Percentiles rank a stretch among this genome's conserved stretches.
Evolutionary conservation across 2,113 vertebrate genomes (phyloP).

Genomic region (Hemichromis elongatus): DNA sequence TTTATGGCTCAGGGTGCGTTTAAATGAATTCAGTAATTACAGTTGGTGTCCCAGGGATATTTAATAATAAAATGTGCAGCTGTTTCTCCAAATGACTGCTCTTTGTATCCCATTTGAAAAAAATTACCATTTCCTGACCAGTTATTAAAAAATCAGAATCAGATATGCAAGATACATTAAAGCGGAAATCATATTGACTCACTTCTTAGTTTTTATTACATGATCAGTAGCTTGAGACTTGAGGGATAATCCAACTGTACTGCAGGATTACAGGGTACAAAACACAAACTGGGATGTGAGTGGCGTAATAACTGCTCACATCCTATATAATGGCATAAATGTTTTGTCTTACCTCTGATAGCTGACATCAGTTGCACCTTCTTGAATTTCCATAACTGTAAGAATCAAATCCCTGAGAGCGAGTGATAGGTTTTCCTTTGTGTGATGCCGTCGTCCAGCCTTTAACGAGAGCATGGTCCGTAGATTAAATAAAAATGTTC

Average conservation of each 20-base stretch:
- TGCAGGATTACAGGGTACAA: not conserved
- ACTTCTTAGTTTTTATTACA: not conserved
- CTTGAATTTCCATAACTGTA: not conserved
- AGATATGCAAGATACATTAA: not conserved
- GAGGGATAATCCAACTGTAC: not conserved
- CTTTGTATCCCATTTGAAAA: not conserved
- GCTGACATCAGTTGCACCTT: not conserved
- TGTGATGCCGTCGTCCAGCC: not conserved
- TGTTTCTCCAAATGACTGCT: constrained; percentile 20
- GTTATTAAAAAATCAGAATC: not conserved
- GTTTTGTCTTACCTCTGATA: constrained; percentile 28
- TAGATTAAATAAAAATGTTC: constrained; percentile 19
- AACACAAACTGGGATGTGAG: not conserved
- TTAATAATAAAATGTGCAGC: constrained; percentile 31
- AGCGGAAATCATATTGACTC: not conserved
- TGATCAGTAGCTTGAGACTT: not conserved
- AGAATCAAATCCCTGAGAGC: not conserved
- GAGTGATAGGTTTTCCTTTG: not conserved
- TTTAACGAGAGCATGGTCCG: not conserved
- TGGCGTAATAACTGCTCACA: not conserved
- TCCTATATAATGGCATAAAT: not conserved
- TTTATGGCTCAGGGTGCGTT: constrained; percentile 42
- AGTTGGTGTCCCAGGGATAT: constrained; percentile 19
- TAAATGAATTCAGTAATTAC: constrained; percentile 34
- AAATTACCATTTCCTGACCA: not conserved